Base-by-base conservation (phyloP, 2,888 invertebrate species). In the Noctua janthe region DNA sequence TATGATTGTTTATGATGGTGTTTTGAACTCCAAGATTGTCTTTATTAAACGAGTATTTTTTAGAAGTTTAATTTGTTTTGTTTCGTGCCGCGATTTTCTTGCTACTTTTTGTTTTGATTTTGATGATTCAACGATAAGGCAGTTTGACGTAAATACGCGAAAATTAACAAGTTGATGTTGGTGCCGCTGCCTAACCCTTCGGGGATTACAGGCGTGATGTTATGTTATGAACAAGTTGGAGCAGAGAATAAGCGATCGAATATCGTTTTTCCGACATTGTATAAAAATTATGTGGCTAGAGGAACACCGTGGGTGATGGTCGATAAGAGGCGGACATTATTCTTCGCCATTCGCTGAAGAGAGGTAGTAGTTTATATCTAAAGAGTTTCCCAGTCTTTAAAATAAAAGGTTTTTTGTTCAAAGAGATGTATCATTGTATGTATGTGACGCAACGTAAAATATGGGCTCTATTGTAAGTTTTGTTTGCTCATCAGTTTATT, bases 41-140 rank as follows among this genome's bases (percentile, higher is more conserved):
- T 78, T 82, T 84, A 80, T 59, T 75, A 75, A 73, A 69, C n/a
- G 51, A 80, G 76, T 81, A 71, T 78, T 81, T 80, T 82, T 69
- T 74, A 11, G 51, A 87, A 85, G 80, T 84, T 81, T 81, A 81
- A 83, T 84, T 85, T 80, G 74, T 82, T 85, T 82, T 87, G 71
- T 78, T 85, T 76, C 29, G 59, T 20, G 43, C 39, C 35, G 13
- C n/a, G 64, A 56, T 43, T 71, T 74, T 71, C 47, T n/a, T 62
- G 35, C 1, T 47, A 23, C 7, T 64, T 76, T 67, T 62, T 59
- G 43, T 59, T 78, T 56, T 67, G 54, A 75, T 47, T 54, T 75
- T 15, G 29, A 62, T 74, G 15, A 39, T 39, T 13, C 6, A 29
- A 71, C 10, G 66, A 59, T 49, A 47, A 35, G 10, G 15, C 6